These are phyloP conservation scores for Lagodon rhomboides DNA, from an alignment of 2,797 vertebrate species.

Conservation along the genomic window DNA sequence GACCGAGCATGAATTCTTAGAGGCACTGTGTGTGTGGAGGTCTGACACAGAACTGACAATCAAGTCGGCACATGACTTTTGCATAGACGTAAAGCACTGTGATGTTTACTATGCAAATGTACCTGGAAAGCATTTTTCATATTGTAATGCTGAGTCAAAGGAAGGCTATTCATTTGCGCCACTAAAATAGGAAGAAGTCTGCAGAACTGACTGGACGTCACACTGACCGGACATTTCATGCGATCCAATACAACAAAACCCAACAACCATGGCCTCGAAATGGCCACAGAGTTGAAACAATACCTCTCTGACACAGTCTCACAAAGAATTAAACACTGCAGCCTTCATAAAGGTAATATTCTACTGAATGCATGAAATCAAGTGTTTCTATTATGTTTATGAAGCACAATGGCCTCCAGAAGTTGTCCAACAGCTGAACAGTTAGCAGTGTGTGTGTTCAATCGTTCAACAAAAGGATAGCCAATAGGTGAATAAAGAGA, in stretches of 20 bases:
- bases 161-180: slow-evolving; percentile 5
- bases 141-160: slow-evolving; percentile 21
- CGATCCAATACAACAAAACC: slow-evolving; percentile 21
- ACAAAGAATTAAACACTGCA: slow-evolving; percentile 18
- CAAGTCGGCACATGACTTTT: slow-evolving; percentile 30
- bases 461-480: slow-evolving; percentile 19
- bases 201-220: slow-evolving; percentile 4
- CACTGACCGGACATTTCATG: slow-evolving; percentile 7
- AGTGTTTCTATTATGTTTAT: slow-evolving; percentile 5
- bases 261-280: slow-evolving; percentile 12
- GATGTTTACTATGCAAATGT: slow-evolving; percentile 25
- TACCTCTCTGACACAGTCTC: slow-evolving; percentile 21
- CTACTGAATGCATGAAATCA: slow-evolving; percentile 13
- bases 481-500: slow-evolving; percentile 23
- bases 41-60: slow-evolving; percentile 21
- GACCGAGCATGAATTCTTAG: slow-evolving; percentile 17
- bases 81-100: slow-evolving; percentile 47
- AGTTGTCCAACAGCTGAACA: slow-evolving; percentile 6
- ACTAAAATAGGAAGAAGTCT: background rate
- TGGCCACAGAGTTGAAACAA: background rate
- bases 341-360: slow-evolving; percentile 11
- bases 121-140: slow-evolving; percentile 10
- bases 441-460: slow-evolving; percentile 13
- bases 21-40: slow-evolving; percentile 26
- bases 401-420: slow-evolving; percentile 1